A percentile compares a stretch with the other conserved stretches of the same genome.
Conservation (phyloP, 2,888 invertebrate genomes). For the Drosophila putrida region DNA sequence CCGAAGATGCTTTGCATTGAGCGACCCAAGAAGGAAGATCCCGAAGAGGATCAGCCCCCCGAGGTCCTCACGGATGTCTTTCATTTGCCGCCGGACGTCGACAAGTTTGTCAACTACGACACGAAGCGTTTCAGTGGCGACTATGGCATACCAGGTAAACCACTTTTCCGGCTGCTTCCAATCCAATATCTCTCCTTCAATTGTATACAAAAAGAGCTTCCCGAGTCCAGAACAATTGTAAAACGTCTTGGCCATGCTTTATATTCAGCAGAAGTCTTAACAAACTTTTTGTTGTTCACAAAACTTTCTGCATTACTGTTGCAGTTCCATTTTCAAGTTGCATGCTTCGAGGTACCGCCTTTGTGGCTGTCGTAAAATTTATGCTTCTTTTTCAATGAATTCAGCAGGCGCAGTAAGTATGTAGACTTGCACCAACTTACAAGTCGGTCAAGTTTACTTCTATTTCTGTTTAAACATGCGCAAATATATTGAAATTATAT, state of each 20-base stretch:
- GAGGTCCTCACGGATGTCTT: slow-evolving; percentile 93
- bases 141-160: slow-evolving; percentile 89
- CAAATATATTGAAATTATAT: slow-evolving; percentile 66
- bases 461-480: slow-evolving; percentile 59
- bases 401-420: slow-evolving; percentile 53
- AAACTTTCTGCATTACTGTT: slow-evolving; percentile 51
- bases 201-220: slow-evolving; percentile 13
- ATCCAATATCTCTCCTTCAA: slow-evolving; percentile 13
- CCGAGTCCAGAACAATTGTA: slow-evolving; percentile 25
- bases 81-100: slow-evolving; percentile 89
- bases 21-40: slow-evolving; percentile 93
- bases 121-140: slow-evolving; percentile 89
- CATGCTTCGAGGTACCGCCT: slow-evolving; percentile 21
- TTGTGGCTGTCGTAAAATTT: slow-evolving; percentile 56
- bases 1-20: slow-evolving; percentile 95
- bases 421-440: slow-evolving; percentile 40
- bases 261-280: slow-evolving; percentile 37
- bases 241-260: slow-evolving; percentile 14
- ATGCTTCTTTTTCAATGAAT: slow-evolving; percentile 68
- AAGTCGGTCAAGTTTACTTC: slow-evolving; percentile 44
- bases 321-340: slow-evolving; percentile 28
- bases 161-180: background rate
- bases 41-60: slow-evolving; percentile 87
- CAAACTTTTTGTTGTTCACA: slow-evolving; percentile 60
- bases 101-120: slow-evolving; percentile 88